Base-by-base conservation (phyloP, 2,797 vertebrate species). In the Zalophus californianus region DNA sequence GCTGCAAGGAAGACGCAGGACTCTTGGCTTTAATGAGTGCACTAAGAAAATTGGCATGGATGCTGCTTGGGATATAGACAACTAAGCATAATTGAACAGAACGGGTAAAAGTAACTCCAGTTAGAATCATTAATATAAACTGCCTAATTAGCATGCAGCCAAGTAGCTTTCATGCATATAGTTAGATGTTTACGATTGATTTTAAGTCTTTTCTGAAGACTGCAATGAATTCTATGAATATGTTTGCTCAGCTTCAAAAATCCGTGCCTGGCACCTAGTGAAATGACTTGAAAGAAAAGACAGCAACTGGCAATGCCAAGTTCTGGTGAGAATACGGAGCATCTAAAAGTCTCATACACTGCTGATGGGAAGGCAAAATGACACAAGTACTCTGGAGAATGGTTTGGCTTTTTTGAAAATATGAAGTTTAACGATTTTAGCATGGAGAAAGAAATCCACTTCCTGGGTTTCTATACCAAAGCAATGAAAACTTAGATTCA, bases 161-260 rank as follows among this genome's bases (percentile, higher is more conserved):
- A 78, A 62, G 38, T 70, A 72, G 83, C 38, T 86, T 20, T 62
- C 15, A 75, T 25, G 35, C 35, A 78, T 62, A 78, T 62, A 87
- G 58, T 66, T 92, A 94, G 54, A 73, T 13, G 2, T 86, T 66
- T 48, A 79, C n/a, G 18, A 90, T 32, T 38, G 50, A 93, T n/a
- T 96, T 90, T 78, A 86, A 27, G 56, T 82, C 18, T 92, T 73
- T 91, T 90, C n/a, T 96, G 66, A 96, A 94, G 44, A 66, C 5
- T 88, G 35, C 6, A 73, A 70, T 94, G 64, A 54, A 88, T 32
- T 62, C 75, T 86, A 38, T 75, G 44, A 92, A 83, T 5, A 90
- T 66, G 15, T 87, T 86, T 86, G n/a, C n/a, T 78, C 60, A 84
- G 25, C 25, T 86, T 91, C 41, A 96, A 90, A 96, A 89, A 32